Percentiles rank a stretch among this genome's conserved stretches.
These are phyloP conservation scores for Aurelia sp. DNA, from an alignment of 30 jellyfish, hydroid and myxozoan species.

Conservation along the genomic window DNA sequence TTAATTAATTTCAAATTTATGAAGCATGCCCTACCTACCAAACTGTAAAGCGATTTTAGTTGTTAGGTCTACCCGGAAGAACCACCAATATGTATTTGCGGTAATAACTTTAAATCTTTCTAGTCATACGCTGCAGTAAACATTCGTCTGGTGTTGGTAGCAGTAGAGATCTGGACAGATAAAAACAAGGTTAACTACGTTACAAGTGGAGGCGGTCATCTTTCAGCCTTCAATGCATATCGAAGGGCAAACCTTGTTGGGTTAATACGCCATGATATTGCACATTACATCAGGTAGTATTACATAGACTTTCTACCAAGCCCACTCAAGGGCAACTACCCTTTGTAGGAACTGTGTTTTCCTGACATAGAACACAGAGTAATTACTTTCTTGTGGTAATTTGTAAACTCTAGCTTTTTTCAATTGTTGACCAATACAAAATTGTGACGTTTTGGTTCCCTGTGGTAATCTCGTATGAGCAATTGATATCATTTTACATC, in stretches of 20 bases:
- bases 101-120: neutral
- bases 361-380: no score
- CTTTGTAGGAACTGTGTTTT: neutral
- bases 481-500: neutral
- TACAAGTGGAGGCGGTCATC: slow-evolving; percentile 20
- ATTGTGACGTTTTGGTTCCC: neutral
- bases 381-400: neutral
- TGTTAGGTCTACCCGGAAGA: no score
- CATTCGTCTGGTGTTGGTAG: slow-evolving; percentile 86
- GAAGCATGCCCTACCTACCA: no score
- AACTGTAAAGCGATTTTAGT: no score
- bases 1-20: no score
- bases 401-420: neutral
- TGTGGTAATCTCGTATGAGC: no score
- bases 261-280: slow-evolving; percentile 44
- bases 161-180: slow-evolving; percentile 80
- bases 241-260: slow-evolving; percentile 13
- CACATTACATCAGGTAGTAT: slow-evolving; percentile 63
- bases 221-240: slow-evolving; percentile 26
- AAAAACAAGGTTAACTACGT: slow-evolving; percentile 25
- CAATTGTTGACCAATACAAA: neutral
- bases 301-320: neutral
- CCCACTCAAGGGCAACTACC: no score
- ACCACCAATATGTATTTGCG: no score
- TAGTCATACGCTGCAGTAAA: slow-evolving; percentile 89